Evolutionary conservation across 2,113 vertebrate genomes (phyloP), one percentile per base, ranked within the genome.

Genomic region (Mastomys natalensis): DNA sequence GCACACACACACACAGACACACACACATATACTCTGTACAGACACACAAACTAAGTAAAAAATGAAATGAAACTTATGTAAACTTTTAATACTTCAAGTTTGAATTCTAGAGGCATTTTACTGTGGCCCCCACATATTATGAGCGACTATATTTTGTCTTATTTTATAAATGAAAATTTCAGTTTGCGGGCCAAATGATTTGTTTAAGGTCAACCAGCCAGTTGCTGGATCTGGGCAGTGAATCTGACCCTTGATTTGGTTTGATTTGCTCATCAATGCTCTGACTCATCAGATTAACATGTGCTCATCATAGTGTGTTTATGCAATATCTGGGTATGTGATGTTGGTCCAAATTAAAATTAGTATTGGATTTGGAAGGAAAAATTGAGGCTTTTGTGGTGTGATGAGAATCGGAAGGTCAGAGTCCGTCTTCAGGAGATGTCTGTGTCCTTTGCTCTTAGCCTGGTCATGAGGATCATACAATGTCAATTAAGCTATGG

Each of bases 41-140:
- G 5, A 58, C 64, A 64, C n/a, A 45, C 17, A 68, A 66, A 51
- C 43, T 51, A 87, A 89, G 64, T 37, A 11, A 66, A 34, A 51
- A 88, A 53, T 66, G 7, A 89, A 76, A 70, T 74, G 13, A 22
- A 53, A 82, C 31, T 12, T 87, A 17, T 73, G 78, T 90, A 53
- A 37, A 60, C 66, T 91, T 85, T 97, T 86, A 94, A 82, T 90
- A 80, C 15, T 85, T 89, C 80, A 89, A 58, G 84, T 89, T 93
- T 64, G 86, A 92, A 11, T 7, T 90, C 19, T 68, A 82, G 51
- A 68, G 29, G 22, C 13, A 76, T 91, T 87, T 91, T 93, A 48
- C 89, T 90, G 0, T 53, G 89, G 84, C 12, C 12, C 7, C 15
- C 8, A 21, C 34, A 48, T 31, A 85, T 78, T 40, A 34, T 17